These are phyloP conservation scores for Phenacoccus solenopsis DNA, from an alignment of 1,140 invertebrate species.

Conservation along the genomic window DNA sequence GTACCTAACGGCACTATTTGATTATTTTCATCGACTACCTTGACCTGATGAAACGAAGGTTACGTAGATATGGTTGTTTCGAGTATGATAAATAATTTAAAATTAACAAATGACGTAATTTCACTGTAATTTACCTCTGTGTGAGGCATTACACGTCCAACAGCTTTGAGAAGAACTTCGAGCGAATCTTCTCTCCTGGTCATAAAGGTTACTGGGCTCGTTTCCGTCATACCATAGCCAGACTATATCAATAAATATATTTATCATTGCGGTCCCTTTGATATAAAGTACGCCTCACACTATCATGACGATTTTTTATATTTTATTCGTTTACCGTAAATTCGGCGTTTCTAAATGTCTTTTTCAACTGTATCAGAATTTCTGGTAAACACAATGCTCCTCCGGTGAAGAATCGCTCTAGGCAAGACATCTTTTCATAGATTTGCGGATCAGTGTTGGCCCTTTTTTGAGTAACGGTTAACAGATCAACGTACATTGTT, in stretches of 20 bases:
- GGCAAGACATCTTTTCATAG: background rate
- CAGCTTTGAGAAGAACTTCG: constrained; percentile 52
- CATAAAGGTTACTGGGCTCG: constrained; percentile 56
- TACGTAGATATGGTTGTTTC: too few species aligned
- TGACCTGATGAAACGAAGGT: too few species aligned
- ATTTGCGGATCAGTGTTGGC: constrained; percentile 19
- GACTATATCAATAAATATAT: constrained; percentile 40
- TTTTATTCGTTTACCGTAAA: background rate
- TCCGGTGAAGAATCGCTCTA: constrained; percentile 49
- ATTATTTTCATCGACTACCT: constrained; percentile 59
- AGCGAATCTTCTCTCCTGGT: constrained; percentile 46
- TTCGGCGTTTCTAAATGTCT: constrained; percentile 27
- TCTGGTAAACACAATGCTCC: constrained; percentile 62
- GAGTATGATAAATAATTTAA: too few species aligned
- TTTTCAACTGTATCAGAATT: constrained; percentile 49
- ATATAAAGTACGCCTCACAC: background rate
- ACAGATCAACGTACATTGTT: constrained; percentile 88
- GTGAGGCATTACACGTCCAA: constrained; percentile 67
- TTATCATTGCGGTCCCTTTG: background rate
- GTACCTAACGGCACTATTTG: constrained; percentile 55
- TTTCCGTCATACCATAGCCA: constrained; percentile 81
- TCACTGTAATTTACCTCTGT: constrained; percentile 45
- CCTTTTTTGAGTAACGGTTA: constrained; percentile 12
- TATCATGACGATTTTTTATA: background rate
- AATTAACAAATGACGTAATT: background rate